Evolutionary conservation across 1,140 invertebrate species (phyloP), one percentile per base, ranked within the genome.

Genomic region (Apis cerana): DNA sequence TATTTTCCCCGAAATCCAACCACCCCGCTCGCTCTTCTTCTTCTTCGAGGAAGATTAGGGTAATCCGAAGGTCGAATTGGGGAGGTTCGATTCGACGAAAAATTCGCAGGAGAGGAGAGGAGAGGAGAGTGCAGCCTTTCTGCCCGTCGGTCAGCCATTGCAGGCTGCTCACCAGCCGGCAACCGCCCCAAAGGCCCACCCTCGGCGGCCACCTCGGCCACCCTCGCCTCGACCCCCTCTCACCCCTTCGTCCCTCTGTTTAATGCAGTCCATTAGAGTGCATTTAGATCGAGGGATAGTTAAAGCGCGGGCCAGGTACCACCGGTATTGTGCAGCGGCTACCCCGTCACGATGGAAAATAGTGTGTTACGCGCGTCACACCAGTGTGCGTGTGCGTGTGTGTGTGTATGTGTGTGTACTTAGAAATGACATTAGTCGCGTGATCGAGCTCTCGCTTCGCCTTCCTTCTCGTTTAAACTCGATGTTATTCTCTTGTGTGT

Each of bases 231-330:
- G 89, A 91, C 89, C 91, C 90, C 90, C 90, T 89, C 89, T 71
- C 80, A 54, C 87, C 62, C 86, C 80, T 72, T 70, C 81, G 82
- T 86, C 88, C 80, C 88, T 89, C 88, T 86, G 85, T 89, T 89
- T 89, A 89, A 89, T 89, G 88, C 88, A 89, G 88, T 89, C 88
- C 88, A 89, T 89, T 89, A 93, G 92, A 93, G 93, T 93, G 92
- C 92, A 93, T 93, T 93, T 93, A 93, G 92, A 93, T 93, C 91
- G 90, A 90, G 91, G 90, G 91, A 93, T 93, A 92, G 92, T 93
- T 93, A 91, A 93, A 92, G 90, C 90, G 88, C 87, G 83, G 89
- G 58, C 85, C 88, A 90, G 89, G 89, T 90, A 91, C 83, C 54
- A 33, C 33, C 84, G 82, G 85, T 72, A 81, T 67, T 85, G 86